A percentile compares a stretch with the other conserved stretches of the same genome.
phyloP scores from a whole-genome alignment of 2,888 invertebrate species.

The Siphonodentalium dalli region DNA sequence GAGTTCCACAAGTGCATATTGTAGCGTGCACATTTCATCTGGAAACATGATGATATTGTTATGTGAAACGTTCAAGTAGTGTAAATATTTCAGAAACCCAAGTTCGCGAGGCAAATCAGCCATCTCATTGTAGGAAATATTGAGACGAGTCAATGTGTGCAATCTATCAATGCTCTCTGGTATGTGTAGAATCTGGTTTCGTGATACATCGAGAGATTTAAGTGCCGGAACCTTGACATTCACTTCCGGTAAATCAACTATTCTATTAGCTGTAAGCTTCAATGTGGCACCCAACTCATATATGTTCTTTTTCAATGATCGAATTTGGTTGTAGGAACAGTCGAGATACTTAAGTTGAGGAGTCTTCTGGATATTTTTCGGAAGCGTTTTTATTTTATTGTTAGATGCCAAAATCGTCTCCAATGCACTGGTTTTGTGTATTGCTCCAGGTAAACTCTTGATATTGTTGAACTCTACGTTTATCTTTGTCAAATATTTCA shows the following conservation, averaged over 20 bases:
- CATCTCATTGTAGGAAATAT: conserved; percentile 75
- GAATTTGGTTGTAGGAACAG: conserved; percentile 54
- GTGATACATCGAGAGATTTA: conserved; percentile 52
- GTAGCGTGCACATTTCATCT: conserved; percentile 70
- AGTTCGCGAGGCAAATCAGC: conserved; percentile 53
- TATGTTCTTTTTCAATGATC: conserved; percentile 54
- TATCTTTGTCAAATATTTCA: conserved; percentile 34
- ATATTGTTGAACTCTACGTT: conserved; percentile 46
- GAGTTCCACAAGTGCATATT: conserved; percentile 48
- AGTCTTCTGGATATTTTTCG: conserved; percentile 55
- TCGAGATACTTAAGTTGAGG: conserved; percentile 48
- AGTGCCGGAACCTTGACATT: conserved; percentile 52
- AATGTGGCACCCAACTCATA: conserved; percentile 57
- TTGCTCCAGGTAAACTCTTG: conserved; percentile 44
- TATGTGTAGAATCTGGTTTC: conserved; percentile 50
- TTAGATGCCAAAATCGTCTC: conserved; percentile 45
- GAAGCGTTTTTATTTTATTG: conserved; percentile 58
- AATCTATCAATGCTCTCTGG: conserved; percentile 57
- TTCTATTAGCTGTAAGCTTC: conserved; percentile 47
- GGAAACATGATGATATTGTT: conserved; percentile 81
- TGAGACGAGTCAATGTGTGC: conserved; percentile 67
- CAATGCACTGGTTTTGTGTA: conserved; percentile 46
- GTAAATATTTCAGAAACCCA: conserved; percentile 55
- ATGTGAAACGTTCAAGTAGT: conserved; percentile 74
- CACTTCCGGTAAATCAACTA: conserved; percentile 55